phyloP scores from a whole-genome alignment of 1,140 invertebrate species.

The Rhopalosiphum maidis region DNA sequence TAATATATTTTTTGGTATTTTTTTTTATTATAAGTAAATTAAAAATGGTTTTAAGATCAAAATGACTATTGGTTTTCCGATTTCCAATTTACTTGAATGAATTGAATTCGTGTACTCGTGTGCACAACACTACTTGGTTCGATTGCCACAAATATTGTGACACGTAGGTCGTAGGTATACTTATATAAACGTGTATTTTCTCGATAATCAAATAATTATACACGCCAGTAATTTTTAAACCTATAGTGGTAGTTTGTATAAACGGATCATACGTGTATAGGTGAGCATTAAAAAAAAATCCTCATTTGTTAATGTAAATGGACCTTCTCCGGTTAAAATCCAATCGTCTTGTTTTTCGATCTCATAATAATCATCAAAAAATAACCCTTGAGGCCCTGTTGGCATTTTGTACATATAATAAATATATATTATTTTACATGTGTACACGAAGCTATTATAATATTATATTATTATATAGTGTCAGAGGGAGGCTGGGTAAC shows the following conservation, averaged over 20 bases:
- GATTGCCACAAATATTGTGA: neutral
- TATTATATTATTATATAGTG: neutral
- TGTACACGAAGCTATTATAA: neutral
- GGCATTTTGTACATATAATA: neutral
- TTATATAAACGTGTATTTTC: neutral
- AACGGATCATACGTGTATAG: neutral
- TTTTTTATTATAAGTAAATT: neutral
- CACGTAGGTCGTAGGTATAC: neutral
- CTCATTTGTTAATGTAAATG: neutral
- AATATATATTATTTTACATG: neutral
- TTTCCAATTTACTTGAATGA: neutral
- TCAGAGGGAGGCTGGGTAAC: neutral
- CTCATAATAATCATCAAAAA: conserved; percentile 1
- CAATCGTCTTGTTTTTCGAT: neutral
- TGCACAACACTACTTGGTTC: neutral
- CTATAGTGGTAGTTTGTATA: neutral
- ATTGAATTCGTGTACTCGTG: neutral
- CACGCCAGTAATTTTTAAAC: neutral
- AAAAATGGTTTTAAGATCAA: neutral
- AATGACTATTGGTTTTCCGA: neutral
- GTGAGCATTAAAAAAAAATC: neutral
- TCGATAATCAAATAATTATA: conserved; percentile 8
- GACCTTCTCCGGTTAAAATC: neutral
- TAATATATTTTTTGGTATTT: neutral
- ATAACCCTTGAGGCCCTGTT: neutral